phyloP scores from a whole-genome alignment of 2,113 vertebrate genomes.

The Pteropus alecto region DNA sequence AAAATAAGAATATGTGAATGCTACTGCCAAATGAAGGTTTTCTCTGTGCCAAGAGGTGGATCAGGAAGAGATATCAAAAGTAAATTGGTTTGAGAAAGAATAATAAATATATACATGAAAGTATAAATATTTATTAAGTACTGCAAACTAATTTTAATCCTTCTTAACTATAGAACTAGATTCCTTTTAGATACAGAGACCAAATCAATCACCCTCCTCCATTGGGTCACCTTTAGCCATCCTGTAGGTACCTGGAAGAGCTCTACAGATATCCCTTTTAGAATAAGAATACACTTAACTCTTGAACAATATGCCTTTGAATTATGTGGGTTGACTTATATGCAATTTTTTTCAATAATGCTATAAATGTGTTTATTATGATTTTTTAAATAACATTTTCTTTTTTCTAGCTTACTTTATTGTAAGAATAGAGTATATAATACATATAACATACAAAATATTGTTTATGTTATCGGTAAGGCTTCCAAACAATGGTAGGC shows the following conservation, averaged over 20 bases:
- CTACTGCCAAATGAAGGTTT: background rate
- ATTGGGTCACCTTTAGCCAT: background rate
- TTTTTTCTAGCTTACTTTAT: background rate
- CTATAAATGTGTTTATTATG: background rate
- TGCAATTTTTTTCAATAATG: background rate
- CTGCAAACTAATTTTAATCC: background rate
- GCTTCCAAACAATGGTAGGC: background rate
- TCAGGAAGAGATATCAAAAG: background rate
- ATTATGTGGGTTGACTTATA: background rate
- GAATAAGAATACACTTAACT: background rate
- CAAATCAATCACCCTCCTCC: background rate
- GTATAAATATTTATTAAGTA: background rate
- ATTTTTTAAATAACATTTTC: background rate
- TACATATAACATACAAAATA: background rate
- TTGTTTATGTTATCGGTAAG: background rate
- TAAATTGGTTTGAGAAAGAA: background rate
- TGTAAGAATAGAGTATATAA: background rate
- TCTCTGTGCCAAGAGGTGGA: background rate
- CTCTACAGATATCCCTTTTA: background rate
- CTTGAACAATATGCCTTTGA: background rate
- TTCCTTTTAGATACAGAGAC: background rate
- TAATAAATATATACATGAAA: background rate
- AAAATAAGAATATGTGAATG: background rate
- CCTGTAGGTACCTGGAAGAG: background rate
- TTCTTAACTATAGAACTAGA: background rate